These are phyloP conservation scores for Lepidostoma basale DNA, from an alignment of 1,140 invertebrate genomes.

Conservation along the genomic window DNA sequence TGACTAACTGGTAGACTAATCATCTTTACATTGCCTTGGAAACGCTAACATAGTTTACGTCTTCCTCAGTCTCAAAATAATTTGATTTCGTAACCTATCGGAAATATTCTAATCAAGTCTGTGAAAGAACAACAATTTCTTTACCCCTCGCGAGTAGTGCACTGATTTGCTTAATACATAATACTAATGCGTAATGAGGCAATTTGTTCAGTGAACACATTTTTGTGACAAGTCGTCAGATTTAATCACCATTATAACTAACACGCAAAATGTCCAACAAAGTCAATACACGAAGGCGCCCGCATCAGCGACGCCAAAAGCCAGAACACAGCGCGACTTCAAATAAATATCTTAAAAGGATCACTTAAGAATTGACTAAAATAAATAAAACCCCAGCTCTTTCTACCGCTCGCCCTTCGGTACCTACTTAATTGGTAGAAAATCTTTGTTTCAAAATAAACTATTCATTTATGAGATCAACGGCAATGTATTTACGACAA, in stretches of 20 bases:
- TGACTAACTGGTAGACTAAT: slow-evolving; percentile 36
- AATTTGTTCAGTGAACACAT: slow-evolving; percentile 39
- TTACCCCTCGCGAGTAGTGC: slow-evolving; percentile 39
- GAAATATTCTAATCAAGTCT: slow-evolving; percentile 37
- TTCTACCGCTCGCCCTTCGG: not conserved
- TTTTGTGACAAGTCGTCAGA: slow-evolving; percentile 22
- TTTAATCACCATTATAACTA: slow-evolving; percentile 2
- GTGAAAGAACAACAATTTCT: slow-evolving; percentile 19
- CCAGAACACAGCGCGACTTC: not conserved
- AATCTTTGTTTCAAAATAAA: slow-evolving; percentile 8
- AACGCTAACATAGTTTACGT: slow-evolving; percentile 25
- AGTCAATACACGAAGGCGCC: not conserved
- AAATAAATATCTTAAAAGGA: not conserved
- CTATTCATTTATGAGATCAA: slow-evolving; percentile 26
- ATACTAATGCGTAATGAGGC: slow-evolving; percentile 27
- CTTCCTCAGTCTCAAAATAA: slow-evolving; percentile 45
- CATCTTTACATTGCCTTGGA: slow-evolving; percentile 20
- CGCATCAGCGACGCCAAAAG: not conserved
- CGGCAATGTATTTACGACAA: slow-evolving; percentile 8
- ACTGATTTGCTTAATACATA: slow-evolving; percentile 10
- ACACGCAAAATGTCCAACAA: slow-evolving; percentile 2
- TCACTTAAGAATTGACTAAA: slow-evolving; percentile 14
- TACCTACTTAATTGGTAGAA: slow-evolving; percentile 10
- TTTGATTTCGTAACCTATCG: slow-evolving; percentile 32
- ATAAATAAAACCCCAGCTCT: slow-evolving; percentile 20